Percentiles rank a stretch among this genome's conserved stretches.
Evolutionary conservation across 2,888 invertebrate genomes (phyloP).

Genomic region (Acanthosepion esculentum): DNA sequence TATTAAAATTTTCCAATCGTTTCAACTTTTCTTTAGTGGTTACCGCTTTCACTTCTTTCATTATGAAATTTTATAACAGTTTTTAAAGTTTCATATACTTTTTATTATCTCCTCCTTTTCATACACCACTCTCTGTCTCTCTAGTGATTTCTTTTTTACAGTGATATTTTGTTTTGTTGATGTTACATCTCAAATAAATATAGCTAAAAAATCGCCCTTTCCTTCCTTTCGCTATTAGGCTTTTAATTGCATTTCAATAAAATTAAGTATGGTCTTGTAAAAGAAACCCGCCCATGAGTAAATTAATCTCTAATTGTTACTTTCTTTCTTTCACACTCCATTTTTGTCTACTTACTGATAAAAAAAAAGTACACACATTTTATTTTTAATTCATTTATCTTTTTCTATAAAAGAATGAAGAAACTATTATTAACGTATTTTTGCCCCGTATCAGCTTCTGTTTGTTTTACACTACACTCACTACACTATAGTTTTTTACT

Average conservation of each 20-base stretch:
- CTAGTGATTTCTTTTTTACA: not conserved
- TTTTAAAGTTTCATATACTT: not conserved
- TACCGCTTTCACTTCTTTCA: too few species aligned
- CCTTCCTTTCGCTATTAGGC: not conserved
- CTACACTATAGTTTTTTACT: too few species aligned
- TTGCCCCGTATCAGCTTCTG: too few species aligned
- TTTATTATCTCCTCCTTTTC: not conserved
- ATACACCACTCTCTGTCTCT: not conserved
- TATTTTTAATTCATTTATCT: not conserved
- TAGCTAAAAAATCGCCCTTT: not conserved
- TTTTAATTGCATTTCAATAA: constrained; percentile 12
- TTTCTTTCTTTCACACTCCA: not conserved
- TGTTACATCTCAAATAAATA: not conserved
- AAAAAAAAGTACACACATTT: not conserved
- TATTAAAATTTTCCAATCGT: too few species aligned
- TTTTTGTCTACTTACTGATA: not conserved
- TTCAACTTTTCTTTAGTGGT: too few species aligned
- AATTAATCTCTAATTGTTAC: not conserved
- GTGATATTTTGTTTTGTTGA: not conserved
- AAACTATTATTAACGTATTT: too few species aligned
- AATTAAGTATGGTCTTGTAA: not conserved
- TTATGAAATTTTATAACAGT: too few species aligned
- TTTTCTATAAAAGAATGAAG: not conserved
- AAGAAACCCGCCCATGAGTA: not conserved
- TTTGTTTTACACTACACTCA: too few species aligned